Evolutionary conservation across 2,888 invertebrate genomes (phyloP).

Genomic region (Pachydiplax longipennis): DNA sequence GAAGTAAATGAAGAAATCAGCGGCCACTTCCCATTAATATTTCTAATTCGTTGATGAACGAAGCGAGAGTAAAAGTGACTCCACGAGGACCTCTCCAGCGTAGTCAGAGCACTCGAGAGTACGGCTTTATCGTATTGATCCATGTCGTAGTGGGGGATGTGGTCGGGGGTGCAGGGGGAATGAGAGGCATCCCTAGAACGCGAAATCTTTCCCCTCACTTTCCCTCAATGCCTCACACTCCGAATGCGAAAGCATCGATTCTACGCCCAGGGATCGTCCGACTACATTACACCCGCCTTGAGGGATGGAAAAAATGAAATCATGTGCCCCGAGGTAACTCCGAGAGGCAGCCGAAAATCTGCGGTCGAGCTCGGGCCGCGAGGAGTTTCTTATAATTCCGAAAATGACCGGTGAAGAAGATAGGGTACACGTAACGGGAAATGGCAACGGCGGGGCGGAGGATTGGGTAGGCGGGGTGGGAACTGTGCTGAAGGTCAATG

Average conservation of each 20-base stretch:
- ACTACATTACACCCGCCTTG: neutral
- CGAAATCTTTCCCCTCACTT: neutral
- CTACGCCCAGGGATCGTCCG: neutral
- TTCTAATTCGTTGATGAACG: neutral
- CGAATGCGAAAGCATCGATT: neutral
- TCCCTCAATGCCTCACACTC: neutral
- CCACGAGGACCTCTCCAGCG: neutral
- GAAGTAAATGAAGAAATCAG: too few relatives aligned
- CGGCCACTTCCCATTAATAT: neutral
- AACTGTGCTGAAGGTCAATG: constrained; percentile 44
- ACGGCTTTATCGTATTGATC: constrained; percentile 39
- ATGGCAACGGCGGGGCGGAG: neutral
- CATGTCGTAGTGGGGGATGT: neutral
- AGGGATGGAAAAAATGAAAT: neutral
- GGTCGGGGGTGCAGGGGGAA: neutral
- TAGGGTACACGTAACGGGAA: constrained; percentile 21
- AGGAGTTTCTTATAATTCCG: neutral
- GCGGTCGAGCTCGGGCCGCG: neutral
- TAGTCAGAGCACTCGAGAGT: neutral
- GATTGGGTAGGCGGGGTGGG: constrained; percentile 40
- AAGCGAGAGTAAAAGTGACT: neutral
- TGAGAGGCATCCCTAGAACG: neutral
- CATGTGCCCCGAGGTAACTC: neutral
- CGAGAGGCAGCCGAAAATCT: neutral
- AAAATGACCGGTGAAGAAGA: neutral